Evolutionary conservation across 2,113 vertebrate species (phyloP), one percentile per base, ranked within the genome.

Genomic region (Lucifuga dentata): DNA sequence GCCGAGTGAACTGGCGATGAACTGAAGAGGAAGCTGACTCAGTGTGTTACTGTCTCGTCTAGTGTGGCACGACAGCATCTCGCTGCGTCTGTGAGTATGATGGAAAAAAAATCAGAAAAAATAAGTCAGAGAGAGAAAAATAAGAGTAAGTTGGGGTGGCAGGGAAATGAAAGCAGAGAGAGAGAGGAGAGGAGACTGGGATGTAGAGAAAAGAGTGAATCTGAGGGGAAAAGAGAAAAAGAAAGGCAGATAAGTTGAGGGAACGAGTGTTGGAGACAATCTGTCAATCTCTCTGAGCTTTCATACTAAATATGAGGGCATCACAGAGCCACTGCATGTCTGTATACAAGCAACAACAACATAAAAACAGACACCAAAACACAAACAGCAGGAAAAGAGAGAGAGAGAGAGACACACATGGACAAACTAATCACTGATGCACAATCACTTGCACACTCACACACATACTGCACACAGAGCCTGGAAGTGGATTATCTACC

Each of bases 1-100:
- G 81, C 61, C 8, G 41, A 63, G 57, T 91, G 88, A 91, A 90
- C 89, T 84, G 80, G 33, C 26, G 65, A 69, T 91, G 89, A 91
- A 90, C 89, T 74, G 76, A 74, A 61, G 78, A 79, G 65, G 83
- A 76, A 53, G 83, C 66, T 76, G 71, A 59, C 76, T 63, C 55
- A 8, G 40, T 67, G 73, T 78, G 70, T 68, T 48, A 9, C 52
- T 67, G 60, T 80, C 71, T 85, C n/a, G 29, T 68, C 71, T 85
- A 17, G 29, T 68, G 75, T 67, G 46, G 73, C 51, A 35, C 44
- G 32, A 69, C 70, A 73, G 51, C 71, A 41, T 65, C 46, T 77
- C 71, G 38, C 53, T 64, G 60, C 5, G 32, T 40, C 71, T 65
- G 43, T 23, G 76, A n/a, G n/a, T n/a, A n/a, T 35, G 61, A 69